These are phyloP conservation scores for Lasioglossum malachurum DNA, from an alignment of 2,888 invertebrate species.

Conservation along the genomic window DNA sequence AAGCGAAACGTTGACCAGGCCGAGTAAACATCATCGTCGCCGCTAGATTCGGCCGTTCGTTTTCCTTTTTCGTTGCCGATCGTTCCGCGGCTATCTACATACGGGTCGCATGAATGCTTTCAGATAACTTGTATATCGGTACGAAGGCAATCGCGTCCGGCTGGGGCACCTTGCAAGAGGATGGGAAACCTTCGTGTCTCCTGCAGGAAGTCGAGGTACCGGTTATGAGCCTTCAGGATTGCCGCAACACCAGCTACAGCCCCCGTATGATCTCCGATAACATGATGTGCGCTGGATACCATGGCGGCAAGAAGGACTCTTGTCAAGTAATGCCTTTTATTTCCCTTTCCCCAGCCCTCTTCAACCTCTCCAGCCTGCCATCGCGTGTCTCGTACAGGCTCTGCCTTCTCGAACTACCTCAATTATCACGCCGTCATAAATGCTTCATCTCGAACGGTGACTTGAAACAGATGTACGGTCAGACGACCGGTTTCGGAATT, in stretches of 20 bases:
- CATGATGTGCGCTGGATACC: slow-evolving; percentile 95
- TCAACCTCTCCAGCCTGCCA: neutral
- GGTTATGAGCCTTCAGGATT: slow-evolving; percentile 84
- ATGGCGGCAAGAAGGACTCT: slow-evolving; percentile 91
- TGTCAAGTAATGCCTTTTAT: slow-evolving; percentile 89
- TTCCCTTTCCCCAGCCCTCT: neutral
- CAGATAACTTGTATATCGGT: slow-evolving; percentile 90
- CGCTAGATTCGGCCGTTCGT: neutral
- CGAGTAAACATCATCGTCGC: neutral
- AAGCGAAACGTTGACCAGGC: neutral
- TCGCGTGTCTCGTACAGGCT: neutral
- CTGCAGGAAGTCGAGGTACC: slow-evolving; percentile 94
- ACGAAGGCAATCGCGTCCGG: slow-evolving; percentile 91
- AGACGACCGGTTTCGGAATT: neutral
- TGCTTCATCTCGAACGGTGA: neutral
- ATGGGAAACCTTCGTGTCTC: slow-evolving; percentile 93
- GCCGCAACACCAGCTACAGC: slow-evolving; percentile 90
- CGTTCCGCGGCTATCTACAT: slow-evolving; percentile 4
- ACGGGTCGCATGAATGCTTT: slow-evolving; percentile 43
- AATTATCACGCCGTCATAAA: neutral
- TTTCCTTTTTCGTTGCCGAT: neutral
- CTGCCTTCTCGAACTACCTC: neutral
- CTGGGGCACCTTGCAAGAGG: slow-evolving; percentile 95
- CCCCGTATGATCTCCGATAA: slow-evolving; percentile 94
- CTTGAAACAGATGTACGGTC: neutral